phyloP scores from a whole-genome alignment of 2,797 vertebrate species.

The Microchirus variegatus region DNA sequence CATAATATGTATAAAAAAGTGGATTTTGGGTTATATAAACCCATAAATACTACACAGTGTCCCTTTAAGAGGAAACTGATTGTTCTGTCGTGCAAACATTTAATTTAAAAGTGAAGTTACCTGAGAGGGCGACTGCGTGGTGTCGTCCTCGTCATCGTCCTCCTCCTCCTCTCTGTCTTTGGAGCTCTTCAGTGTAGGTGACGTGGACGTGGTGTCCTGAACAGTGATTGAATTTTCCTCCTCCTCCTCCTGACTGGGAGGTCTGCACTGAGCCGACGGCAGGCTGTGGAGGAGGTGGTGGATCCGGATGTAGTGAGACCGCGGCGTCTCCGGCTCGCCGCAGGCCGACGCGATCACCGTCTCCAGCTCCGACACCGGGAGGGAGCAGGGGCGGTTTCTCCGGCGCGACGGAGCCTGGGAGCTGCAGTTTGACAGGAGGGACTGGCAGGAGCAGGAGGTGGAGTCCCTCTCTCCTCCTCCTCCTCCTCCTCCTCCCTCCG shows the following conservation, averaged over 20 bases:
- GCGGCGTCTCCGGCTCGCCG: slow-evolving; percentile 91
- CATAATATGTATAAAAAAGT: too few relatives aligned
- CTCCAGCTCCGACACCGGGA: slow-evolving; percentile 95
- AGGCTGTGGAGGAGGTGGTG: slow-evolving; percentile 95
- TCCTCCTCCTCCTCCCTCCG: too few relatives aligned
- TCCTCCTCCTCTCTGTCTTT: slow-evolving; percentile 62
- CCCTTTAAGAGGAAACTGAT: too few relatives aligned
- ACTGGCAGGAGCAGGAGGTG: slow-evolving; percentile 51
- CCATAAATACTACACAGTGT: too few relatives aligned
- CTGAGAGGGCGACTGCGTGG: slow-evolving; percentile 71
- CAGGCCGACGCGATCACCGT: slow-evolving; percentile 93
- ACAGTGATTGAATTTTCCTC: slow-evolving; percentile 66
- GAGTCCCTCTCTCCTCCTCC: slow-evolving; percentile 63
- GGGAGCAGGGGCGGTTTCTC: slow-evolving; percentile 90
- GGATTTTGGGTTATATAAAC: too few relatives aligned
- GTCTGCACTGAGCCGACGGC: slow-evolving; percentile 83
- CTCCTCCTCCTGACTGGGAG: slow-evolving; percentile 69
- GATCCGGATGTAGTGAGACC: slow-evolving; percentile 95
- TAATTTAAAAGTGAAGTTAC: slow-evolving; percentile 29
- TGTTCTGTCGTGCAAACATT: too few relatives aligned
- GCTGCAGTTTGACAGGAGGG: slow-evolving; percentile 55
- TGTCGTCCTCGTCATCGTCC: slow-evolving; percentile 66
- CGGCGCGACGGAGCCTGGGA: slow-evolving; percentile 74
- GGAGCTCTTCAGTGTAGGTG: slow-evolving; percentile 55
- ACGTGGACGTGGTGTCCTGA: slow-evolving; percentile 43